These are phyloP conservation scores for Drosophila fungiperda DNA, from an alignment of 2,888 invertebrate species.

Conservation along the genomic window DNA sequence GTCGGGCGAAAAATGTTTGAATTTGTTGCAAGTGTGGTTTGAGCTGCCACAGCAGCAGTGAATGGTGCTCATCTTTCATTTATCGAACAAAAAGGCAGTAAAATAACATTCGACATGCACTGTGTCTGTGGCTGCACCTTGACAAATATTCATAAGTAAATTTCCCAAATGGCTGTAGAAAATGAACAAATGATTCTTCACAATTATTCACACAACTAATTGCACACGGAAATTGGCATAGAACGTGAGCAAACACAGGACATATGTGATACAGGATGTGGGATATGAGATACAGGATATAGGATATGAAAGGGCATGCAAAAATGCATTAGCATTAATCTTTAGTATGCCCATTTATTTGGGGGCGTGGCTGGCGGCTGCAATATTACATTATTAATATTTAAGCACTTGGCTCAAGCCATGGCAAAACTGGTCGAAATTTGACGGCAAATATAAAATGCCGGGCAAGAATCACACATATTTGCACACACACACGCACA, in stretches of 20 bases:
- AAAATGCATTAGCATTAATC: constrained; percentile 72
- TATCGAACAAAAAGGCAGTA: constrained; percentile 55
- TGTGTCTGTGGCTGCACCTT: constrained; percentile 1
- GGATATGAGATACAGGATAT: background rate
- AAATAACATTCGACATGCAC: constrained; percentile 45
- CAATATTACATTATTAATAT: constrained; percentile 76
- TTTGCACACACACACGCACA: background rate
- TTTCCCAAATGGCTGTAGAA: constrained; percentile 7
- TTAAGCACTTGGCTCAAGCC: constrained; percentile 59
- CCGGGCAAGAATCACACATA: constrained; percentile 24
- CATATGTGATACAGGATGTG: background rate
- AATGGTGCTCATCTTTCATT: constrained; percentile 22
- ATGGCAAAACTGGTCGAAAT: constrained; percentile 38
- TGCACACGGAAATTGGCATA: constrained; percentile 59
- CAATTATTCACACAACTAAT: constrained; percentile 74
- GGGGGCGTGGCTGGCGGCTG: constrained; percentile 51
- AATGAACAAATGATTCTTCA: constrained; percentile 23
- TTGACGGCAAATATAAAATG: constrained; percentile 55
- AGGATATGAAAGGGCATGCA: constrained; percentile 49
- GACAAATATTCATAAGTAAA: constrained; percentile 29
- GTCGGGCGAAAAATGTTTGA: background rate
- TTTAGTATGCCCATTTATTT: constrained; percentile 37
- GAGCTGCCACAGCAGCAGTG: background rate
- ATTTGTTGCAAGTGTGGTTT: background rate
- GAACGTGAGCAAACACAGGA: constrained; percentile 35